Evolutionary conservation across 2,797 vertebrate genomes (phyloP).

Genomic region (Menidia menidia): DNA sequence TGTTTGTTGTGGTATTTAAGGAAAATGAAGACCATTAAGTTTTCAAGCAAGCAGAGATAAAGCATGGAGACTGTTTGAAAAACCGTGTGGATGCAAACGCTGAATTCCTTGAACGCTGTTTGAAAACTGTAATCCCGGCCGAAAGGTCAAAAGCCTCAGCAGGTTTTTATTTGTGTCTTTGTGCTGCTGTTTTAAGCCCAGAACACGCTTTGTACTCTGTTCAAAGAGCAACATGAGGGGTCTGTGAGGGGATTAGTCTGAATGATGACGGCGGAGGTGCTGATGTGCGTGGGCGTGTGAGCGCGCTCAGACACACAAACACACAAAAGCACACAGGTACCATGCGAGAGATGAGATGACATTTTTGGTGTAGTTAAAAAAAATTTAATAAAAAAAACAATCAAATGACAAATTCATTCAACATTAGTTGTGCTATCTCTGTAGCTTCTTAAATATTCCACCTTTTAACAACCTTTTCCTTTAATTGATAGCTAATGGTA

Average conservation of each 20-base stretch:
- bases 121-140: slow-evolving; percentile 82
- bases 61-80: slow-evolving; percentile 67
- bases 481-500: too few relatives aligned
- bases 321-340: not conserved
- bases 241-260: slow-evolving; percentile 85
- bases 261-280: slow-evolving; percentile 74
- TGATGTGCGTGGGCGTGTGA: slow-evolving; percentile 53
- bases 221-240: slow-evolving; percentile 84
- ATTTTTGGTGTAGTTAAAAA: not conserved
- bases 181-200: slow-evolving; percentile 82
- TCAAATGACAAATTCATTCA: slow-evolving; percentile 5
- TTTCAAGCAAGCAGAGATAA: slow-evolving; percentile 65
- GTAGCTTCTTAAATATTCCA: too few relatives aligned
- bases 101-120: slow-evolving; percentile 80
- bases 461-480: too few relatives aligned
- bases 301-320: slow-evolving; percentile 16
- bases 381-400: not conserved
- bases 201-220: slow-evolving; percentile 83
- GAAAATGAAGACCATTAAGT: slow-evolving; percentile 63
- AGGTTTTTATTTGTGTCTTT: slow-evolving; percentile 82
- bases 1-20: slow-evolving; percentile 75
- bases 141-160: slow-evolving; percentile 84
- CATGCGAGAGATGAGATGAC: slow-evolving; percentile 19
- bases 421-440: too few relatives aligned
- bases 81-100: slow-evolving; percentile 63